Evolutionary conservation across 2,888 invertebrate genomes (phyloP).

Genomic region (Eupithecia inturbata): DNA sequence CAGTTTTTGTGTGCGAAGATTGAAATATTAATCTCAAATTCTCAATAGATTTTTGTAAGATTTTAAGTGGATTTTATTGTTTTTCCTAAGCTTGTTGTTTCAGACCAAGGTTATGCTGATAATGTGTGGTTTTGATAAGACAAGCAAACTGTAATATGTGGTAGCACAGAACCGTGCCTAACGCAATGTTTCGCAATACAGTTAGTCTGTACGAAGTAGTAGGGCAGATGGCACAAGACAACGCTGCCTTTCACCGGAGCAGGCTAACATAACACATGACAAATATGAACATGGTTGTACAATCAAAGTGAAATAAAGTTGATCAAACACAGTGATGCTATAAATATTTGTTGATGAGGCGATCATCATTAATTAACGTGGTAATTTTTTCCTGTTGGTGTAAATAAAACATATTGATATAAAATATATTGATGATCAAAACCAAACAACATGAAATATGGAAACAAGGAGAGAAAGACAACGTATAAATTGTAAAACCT

Average conservation of each 20-base stretch:
- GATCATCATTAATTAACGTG: not conserved
- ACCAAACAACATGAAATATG: too few relatives aligned
- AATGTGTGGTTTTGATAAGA: not conserved
- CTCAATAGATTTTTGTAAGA: not conserved
- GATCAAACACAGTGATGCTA: not conserved
- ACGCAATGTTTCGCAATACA: not conserved
- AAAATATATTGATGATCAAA: too few relatives aligned
- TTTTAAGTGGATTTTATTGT: constrained; percentile 10
- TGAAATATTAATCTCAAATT: not conserved
- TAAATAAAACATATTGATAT: not conserved
- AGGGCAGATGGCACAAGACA: not conserved
- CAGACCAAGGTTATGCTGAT: constrained; percentile 15
- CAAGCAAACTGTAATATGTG: not conserved
- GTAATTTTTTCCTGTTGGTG: not conserved
- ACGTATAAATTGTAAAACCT: too few relatives aligned
- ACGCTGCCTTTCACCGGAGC: not conserved
- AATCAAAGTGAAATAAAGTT: not conserved
- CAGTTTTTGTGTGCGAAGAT: not conserved
- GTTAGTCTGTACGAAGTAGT: not conserved
- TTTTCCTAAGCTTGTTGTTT: not conserved
- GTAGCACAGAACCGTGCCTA: not conserved
- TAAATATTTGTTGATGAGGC: not conserved
- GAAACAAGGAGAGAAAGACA: too few relatives aligned
- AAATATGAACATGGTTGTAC: not conserved
- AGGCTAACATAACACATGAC: not conserved